Conservation (phyloP, 92 coral and sea anemone genomes). For the Diadumene lineata region DNA sequence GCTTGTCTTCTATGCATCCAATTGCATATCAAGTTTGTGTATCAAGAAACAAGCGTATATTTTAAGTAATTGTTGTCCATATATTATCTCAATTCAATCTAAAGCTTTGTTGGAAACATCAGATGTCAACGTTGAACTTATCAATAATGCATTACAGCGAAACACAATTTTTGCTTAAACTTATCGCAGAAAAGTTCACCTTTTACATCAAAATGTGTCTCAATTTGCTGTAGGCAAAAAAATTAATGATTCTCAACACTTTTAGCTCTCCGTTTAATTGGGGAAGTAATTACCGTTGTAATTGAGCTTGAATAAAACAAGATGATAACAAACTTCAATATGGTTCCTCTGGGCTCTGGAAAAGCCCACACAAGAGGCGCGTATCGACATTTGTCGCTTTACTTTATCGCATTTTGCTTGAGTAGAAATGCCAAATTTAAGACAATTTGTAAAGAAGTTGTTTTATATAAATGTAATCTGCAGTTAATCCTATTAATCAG, state of each 20-base stretch:
- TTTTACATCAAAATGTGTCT: background rate
- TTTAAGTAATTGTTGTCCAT: too few relatives aligned
- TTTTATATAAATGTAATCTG: too few relatives aligned
- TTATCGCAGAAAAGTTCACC: background rate
- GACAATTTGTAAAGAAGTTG: too few relatives aligned
- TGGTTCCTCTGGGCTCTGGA: too few relatives aligned
- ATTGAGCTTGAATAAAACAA: background rate
- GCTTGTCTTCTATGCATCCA: too few relatives aligned
- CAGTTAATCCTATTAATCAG: background rate
- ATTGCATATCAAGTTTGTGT: too few relatives aligned
- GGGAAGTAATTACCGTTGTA: background rate
- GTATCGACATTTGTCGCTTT: too few relatives aligned
- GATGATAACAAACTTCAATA: background rate
- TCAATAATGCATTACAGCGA: constrained; percentile 8
- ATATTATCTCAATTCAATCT: background rate
- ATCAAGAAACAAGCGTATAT: too few relatives aligned
- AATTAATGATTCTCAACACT: background rate
- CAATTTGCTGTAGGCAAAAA: background rate
- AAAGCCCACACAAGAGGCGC: too few relatives aligned
- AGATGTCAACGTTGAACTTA: constrained; percentile 3
- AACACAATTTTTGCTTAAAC: constrained; percentile 3
- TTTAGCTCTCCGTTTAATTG: background rate
- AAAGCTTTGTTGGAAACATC: constrained; percentile 4
- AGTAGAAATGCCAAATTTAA: too few relatives aligned
- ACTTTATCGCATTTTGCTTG: too few relatives aligned